Evolutionary conservation across 2,797 vertebrate genomes (phyloP).

Genomic region (Distichodus sexfasciatus): DNA sequence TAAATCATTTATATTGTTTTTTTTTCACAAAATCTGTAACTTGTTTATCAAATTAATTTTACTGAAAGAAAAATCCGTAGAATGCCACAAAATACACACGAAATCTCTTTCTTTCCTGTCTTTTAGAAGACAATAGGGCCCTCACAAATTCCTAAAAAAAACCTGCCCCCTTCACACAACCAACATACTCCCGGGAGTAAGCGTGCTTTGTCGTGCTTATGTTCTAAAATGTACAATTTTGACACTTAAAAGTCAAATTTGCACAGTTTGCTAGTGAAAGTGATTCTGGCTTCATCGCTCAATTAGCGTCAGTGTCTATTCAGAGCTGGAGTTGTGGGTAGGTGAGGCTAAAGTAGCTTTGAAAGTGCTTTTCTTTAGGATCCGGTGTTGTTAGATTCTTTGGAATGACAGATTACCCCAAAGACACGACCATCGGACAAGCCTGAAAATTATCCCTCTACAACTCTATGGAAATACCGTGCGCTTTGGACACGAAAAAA

Average conservation of each 20-base stretch:
- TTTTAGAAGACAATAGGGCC: too few species aligned
- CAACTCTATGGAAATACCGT: conserved; percentile 1
- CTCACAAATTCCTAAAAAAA: too few species aligned
- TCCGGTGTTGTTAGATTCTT: conserved; percentile 38
- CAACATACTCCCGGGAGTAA: neutral
- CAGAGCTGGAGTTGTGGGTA: conserved; percentile 63
- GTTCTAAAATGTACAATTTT: too few species aligned
- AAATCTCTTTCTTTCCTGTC: too few species aligned
- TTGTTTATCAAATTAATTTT: too few species aligned
- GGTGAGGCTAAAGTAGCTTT: conserved; percentile 76
- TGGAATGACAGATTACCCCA: conserved; percentile 57
- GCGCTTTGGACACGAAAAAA: too few species aligned
- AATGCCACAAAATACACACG: too few species aligned
- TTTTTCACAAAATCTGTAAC: too few species aligned
- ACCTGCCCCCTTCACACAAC: conserved; percentile 2
- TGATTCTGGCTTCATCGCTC: conserved; percentile 70
- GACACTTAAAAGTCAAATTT: too few species aligned
- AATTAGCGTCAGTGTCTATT: conserved; percentile 68
- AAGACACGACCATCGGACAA: conserved; percentile 10
- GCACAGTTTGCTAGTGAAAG: conserved; percentile 68
- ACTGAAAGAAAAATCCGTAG: too few species aligned
- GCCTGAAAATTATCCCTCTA: conserved; percentile 21
- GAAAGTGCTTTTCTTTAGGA: conserved; percentile 66
- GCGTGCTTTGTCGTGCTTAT: too few species aligned
- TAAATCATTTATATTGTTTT: too few species aligned